A percentile compares a stretch with the other conserved stretches of the same genome.
Conservation (phyloP, 2,797 vertebrate genomes). For the Discoglossus pictus region DNA sequence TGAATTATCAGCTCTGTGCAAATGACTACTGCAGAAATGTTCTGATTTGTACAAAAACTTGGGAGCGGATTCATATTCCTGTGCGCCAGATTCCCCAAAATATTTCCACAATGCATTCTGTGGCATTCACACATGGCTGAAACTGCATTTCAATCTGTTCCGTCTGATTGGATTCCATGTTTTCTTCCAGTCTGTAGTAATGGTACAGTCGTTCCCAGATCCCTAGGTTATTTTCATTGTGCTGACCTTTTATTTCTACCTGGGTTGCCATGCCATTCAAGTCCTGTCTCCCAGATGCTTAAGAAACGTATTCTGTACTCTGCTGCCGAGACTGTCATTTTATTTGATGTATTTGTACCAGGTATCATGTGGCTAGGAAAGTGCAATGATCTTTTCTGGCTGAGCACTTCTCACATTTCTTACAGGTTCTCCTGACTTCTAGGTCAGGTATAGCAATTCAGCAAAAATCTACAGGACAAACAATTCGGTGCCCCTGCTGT, state of each 20-base stretch:
- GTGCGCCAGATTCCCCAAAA: slow-evolving; percentile 52
- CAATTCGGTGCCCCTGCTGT: slow-evolving; percentile 9
- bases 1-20: slow-evolving; percentile 46
- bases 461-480: slow-evolving; percentile 39
- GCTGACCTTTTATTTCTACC: slow-evolving; percentile 62
- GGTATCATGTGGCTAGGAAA: slow-evolving; percentile 44
- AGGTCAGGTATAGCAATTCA: slow-evolving; percentile 53
- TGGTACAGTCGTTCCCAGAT: slow-evolving; percentile 55
- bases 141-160: slow-evolving; percentile 58
- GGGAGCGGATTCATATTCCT: slow-evolving; percentile 25
- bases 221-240: slow-evolving; percentile 65
- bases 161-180: slow-evolving; percentile 56
- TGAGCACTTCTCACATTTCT: slow-evolving; percentile 45
- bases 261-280: slow-evolving; percentile 55
- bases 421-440: slow-evolving; percentile 39
- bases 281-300: slow-evolving; percentile 48
- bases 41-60: slow-evolving; percentile 22
- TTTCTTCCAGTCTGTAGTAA: slow-evolving; percentile 58
- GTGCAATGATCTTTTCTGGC: slow-evolving; percentile 51
- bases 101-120: slow-evolving; percentile 48
- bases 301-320: slow-evolving; percentile 49
- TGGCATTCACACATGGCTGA: slow-evolving; percentile 58
- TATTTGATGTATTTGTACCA: slow-evolving; percentile 53
- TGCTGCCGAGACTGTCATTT: slow-evolving; percentile 39
- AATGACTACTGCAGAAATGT: slow-evolving; percentile 44